Percentiles rank a stretch among this genome's conserved stretches.
Conservation (phyloP, 2,113 vertebrate genomes). For the Sylvia atricapilla region DNA sequence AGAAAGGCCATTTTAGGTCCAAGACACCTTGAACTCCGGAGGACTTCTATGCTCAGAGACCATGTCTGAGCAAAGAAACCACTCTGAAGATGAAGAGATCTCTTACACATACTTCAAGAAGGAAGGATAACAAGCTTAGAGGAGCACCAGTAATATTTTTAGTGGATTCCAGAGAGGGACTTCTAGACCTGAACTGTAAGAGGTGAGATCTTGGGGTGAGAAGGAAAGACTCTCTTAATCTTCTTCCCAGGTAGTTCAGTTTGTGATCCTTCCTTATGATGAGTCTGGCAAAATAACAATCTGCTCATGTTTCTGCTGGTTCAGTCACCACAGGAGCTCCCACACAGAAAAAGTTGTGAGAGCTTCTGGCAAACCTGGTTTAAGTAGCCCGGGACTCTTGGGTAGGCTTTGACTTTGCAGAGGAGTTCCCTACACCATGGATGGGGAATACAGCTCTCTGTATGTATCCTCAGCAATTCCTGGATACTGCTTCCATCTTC, state of each 20-base stretch:
- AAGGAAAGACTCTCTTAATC: background rate
- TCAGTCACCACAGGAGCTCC: background rate
- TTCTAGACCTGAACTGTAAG: background rate
- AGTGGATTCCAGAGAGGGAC: background rate
- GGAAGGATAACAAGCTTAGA: background rate
- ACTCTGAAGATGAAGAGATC: background rate
- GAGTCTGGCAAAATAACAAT: background rate
- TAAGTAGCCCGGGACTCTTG: background rate
- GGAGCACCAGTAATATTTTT: background rate
- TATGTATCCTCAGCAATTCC: background rate
- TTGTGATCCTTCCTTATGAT: background rate
- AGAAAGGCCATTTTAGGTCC: background rate
- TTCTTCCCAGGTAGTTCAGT: background rate
- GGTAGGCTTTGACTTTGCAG: background rate
- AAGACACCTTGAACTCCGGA: background rate
- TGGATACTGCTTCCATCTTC: background rate
- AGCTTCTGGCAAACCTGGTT: background rate
- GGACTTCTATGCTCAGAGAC: background rate
- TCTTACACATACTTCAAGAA: background rate
- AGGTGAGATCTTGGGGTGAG: background rate
- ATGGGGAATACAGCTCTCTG: background rate
- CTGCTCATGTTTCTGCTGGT: background rate
- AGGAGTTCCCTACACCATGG: background rate
- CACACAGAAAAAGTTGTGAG: background rate
- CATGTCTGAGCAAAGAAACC: background rate